These are phyloP conservation scores for Dryoscopus gambensis DNA, from an alignment of 2,113 vertebrate genomes.

Conservation along the genomic window DNA sequence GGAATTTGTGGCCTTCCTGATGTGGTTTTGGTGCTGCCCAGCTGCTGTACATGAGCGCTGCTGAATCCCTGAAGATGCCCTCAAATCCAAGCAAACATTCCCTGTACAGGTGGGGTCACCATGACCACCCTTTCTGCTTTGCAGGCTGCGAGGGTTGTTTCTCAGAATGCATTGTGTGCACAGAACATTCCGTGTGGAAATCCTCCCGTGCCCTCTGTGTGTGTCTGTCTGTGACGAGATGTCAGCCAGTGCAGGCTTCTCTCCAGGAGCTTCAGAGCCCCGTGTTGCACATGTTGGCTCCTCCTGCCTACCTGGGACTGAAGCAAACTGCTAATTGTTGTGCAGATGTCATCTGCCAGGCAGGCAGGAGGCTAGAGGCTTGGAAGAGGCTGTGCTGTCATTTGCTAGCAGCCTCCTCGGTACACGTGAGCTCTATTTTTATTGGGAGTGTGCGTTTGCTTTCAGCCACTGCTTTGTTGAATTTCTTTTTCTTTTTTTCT, in stretches of 20 bases:
- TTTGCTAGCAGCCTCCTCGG: constrained; percentile 12
- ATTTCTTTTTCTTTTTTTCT: background rate
- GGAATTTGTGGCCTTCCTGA: background rate
- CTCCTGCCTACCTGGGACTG: constrained; percentile 38
- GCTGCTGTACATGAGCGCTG: background rate
- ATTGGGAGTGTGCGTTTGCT: background rate
- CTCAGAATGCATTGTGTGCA: background rate
- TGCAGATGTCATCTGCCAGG: constrained; percentile 43
- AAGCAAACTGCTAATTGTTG: constrained; percentile 37
- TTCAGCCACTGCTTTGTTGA: constrained; percentile 40
- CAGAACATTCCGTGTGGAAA: background rate
- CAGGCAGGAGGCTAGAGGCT: constrained; percentile 47
- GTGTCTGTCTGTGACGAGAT: background rate
- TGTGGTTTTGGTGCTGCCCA: fast-evolving
- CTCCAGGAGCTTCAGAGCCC: background rate
- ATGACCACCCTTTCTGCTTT: background rate
- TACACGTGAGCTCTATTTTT: constrained; percentile 62
- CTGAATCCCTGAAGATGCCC: background rate
- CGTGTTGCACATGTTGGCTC: background rate
- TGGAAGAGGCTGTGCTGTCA: constrained; percentile 32
- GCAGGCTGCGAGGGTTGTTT: background rate
- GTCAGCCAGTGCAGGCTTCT: background rate
- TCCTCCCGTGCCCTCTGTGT: background rate
- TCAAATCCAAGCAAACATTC: background rate
- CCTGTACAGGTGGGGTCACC: background rate